Evolutionary conservation across 2,113 vertebrate species (phyloP).

Genomic region (Macroglossus sobrinus): DNA sequence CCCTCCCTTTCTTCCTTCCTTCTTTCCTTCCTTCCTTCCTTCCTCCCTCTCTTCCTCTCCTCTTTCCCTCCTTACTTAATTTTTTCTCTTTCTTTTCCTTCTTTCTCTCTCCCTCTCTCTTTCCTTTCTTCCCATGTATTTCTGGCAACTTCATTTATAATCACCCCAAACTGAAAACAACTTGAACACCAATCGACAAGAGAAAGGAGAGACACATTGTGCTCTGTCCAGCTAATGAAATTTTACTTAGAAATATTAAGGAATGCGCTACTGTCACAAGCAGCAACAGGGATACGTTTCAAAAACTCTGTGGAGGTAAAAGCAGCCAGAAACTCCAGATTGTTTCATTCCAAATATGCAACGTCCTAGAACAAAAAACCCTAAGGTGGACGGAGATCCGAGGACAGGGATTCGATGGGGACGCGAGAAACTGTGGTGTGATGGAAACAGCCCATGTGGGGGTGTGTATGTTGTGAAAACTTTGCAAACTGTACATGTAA

Average conservation of each 20-base stretch:
- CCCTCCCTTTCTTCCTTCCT: background rate
- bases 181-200: background rate
- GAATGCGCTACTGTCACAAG: background rate
- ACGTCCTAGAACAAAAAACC: background rate
- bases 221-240: rapidly evolving
- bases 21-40: background rate
- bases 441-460: background rate
- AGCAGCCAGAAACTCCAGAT: background rate
- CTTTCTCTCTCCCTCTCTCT: background rate
- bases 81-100: too few species aligned
- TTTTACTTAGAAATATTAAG: background rate
- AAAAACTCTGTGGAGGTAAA: background rate
- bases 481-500: background rate
- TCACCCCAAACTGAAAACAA: background rate
- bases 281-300: background rate
- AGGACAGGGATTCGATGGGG: background rate
- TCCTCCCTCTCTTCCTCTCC: too few species aligned
- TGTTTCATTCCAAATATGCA: background rate
- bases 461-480: background rate
- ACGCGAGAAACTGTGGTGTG: background rate
- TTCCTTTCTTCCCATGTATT: background rate
- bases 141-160: background rate
- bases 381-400: background rate
- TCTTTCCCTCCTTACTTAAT: too few species aligned
- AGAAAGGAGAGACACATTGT: background rate